A percentile compares a stretch with the other conserved stretches of the same genome.
Conservation (phyloP, 2,113 vertebrate genomes). For the Arothron firmamentum region DNA sequence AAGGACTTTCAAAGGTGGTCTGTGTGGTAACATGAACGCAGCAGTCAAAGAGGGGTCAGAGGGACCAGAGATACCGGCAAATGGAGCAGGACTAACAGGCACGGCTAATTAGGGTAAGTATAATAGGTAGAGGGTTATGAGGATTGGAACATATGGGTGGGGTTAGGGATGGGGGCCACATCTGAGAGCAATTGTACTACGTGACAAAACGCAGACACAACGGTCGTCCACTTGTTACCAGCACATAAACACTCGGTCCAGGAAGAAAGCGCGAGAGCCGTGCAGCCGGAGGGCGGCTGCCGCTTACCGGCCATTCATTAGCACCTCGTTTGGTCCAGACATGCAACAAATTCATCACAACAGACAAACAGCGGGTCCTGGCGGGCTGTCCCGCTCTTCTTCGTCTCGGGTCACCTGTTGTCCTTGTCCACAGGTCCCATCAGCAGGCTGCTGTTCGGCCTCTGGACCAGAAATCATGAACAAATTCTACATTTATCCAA, state of each 20-base stretch:
- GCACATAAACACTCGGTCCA: slow-evolving; percentile 83
- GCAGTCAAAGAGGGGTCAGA: neutral
- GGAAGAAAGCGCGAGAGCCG: slow-evolving; percentile 62
- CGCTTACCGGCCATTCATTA: slow-evolving; percentile 84
- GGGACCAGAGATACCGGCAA: neutral
- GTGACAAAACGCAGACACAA: slow-evolving; percentile 81
- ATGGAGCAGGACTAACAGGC: neutral
- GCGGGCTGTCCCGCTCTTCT: slow-evolving; percentile 45
- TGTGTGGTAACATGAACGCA: slow-evolving; percentile 12
- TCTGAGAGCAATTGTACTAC: slow-evolving; percentile 70
- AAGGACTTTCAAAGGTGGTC: slow-evolving; percentile 6
- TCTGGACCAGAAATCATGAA: too few species aligned
- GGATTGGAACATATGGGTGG: slow-evolving; percentile 15
- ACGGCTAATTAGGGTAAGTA: too few species aligned
- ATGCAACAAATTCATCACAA: slow-evolving; percentile 77
- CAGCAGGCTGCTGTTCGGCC: neutral
- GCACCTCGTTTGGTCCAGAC: slow-evolving; percentile 83
- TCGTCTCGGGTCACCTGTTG: slow-evolving; percentile 27
- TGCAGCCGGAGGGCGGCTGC: slow-evolving; percentile 65
- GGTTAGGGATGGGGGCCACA: slow-evolving; percentile 42
- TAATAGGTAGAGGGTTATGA: neutral
- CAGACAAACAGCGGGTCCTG: slow-evolving; percentile 57
- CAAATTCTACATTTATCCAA: too few species aligned
- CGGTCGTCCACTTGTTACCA: slow-evolving; percentile 81
- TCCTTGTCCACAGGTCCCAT: slow-evolving; percentile 12